A percentile compares a stretch with the other conserved stretches of the same genome.
phyloP scores from a whole-genome alignment of 23 tunicate species.

The Phallusia fumigata region DNA sequence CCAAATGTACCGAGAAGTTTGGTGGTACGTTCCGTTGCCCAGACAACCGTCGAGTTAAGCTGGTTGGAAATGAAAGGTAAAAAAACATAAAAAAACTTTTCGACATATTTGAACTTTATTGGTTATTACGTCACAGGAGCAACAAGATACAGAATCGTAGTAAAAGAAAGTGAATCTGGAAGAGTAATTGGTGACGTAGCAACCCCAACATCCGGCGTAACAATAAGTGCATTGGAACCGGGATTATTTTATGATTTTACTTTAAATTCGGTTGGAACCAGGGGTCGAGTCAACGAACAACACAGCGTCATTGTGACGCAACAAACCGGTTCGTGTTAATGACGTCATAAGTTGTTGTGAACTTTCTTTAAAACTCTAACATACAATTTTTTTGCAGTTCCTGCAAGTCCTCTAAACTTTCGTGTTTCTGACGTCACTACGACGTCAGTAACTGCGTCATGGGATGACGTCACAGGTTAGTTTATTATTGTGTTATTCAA shows the following conservation, averaged over 20 bases:
- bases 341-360: neutral
- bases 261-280: neutral
- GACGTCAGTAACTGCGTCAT: slow-evolving; percentile 12
- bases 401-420: slow-evolving; percentile 27
- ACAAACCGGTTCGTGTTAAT: slow-evolving; percentile 5
- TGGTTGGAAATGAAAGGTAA: neutral
- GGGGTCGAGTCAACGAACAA: neutral
- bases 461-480: slow-evolving; percentile 26
- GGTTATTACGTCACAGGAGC: neutral
- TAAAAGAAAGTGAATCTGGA: neutral
- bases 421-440: slow-evolving; percentile 38
- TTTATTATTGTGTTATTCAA: neutral
- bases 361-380: neutral
- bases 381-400: slow-evolving; percentile 7
- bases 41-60: neutral
- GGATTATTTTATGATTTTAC: slow-evolving; percentile 8
- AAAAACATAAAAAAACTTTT: no score
- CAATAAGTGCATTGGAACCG: neutral
- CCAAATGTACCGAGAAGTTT: neutral
- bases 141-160: neutral
- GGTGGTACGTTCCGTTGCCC: neutral
- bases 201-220: neutral
- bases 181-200: neutral
- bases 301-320: neutral
- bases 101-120: neutral